A percentile compares a stretch with the other conserved stretches of the same genome.
Evolutionary conservation across 2,888 invertebrate genomes (phyloP).

Genomic region (Rhagium mordax): DNA sequence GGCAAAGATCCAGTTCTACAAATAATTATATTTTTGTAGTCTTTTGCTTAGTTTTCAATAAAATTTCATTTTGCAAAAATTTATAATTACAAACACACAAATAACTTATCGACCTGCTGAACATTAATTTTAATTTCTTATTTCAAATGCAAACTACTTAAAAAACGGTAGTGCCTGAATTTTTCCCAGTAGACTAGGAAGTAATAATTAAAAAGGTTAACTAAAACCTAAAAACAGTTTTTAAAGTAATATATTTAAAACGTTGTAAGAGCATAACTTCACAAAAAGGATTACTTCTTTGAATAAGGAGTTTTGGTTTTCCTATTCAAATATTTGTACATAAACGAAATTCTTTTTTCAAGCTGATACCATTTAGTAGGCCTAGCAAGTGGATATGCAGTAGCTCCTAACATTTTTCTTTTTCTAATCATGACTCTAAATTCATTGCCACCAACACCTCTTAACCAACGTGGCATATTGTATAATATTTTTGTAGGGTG

Average conservation of each 20-base stretch:
- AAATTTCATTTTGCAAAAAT: too few species aligned
- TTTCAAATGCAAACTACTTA: too few species aligned
- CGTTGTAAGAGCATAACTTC: not conserved
- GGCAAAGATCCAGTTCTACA: too few species aligned
- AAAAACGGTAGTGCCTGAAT: too few species aligned
- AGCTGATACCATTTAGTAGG: constrained; percentile 87
- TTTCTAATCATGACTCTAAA: constrained; percentile 84
- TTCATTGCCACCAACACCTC: constrained; percentile 91
- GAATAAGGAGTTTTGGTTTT: constrained; percentile 81
- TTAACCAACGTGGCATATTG: constrained; percentile 90
- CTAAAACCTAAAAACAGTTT: too few species aligned
- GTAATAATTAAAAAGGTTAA: too few species aligned
- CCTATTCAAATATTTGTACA: constrained; percentile 85
- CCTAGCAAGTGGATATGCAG: constrained; percentile 74
- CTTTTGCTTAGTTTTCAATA: too few species aligned
- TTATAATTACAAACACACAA: too few species aligned
- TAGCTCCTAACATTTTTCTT: constrained; percentile 76
- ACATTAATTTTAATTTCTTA: too few species aligned
- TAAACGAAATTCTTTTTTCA: constrained; percentile 80
- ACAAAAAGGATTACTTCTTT: constrained; percentile 3
- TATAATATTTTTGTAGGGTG: constrained; percentile 91
- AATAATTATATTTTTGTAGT: too few species aligned
- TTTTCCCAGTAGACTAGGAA: too few species aligned
- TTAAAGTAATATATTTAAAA: not conserved
- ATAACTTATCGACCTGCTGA: too few species aligned